Conservation (phyloP, 2,797 vertebrate species). For the Margarornis squamiger region DNA sequence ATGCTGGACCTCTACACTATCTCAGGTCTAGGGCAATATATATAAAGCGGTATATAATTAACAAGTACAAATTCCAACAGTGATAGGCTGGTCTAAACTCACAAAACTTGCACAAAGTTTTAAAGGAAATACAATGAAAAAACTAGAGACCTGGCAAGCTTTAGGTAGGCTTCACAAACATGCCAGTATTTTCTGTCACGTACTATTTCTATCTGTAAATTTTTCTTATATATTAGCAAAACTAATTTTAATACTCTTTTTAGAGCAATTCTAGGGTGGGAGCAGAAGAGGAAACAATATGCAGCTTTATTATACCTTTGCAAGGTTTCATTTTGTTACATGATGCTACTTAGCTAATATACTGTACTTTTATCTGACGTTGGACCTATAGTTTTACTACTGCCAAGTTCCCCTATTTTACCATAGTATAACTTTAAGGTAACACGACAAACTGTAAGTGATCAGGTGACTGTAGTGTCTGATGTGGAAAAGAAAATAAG, state of each 20-base stretch:
- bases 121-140: background rate
- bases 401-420: background rate
- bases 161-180: too few relatives aligned
- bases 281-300: background rate
- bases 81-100: background rate
- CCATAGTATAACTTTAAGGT: background rate
- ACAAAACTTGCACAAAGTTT: background rate
- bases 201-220: background rate
- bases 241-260: background rate
- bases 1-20: background rate
- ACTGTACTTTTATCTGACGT: background rate
- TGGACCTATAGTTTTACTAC: background rate
- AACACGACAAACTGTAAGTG: background rate
- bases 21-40: background rate
- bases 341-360: background rate
- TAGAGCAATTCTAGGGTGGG: background rate
- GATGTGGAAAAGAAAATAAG: background rate
- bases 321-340: background rate
- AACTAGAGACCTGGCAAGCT: background rate
- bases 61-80: background rate
- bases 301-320: background rate
- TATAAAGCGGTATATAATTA: background rate
- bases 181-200: background rate
- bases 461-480: background rate
- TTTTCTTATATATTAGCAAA: background rate